phyloP scores from a whole-genome alignment of 2,797 vertebrate genomes.

The Gymnopithys bicolor region DNA sequence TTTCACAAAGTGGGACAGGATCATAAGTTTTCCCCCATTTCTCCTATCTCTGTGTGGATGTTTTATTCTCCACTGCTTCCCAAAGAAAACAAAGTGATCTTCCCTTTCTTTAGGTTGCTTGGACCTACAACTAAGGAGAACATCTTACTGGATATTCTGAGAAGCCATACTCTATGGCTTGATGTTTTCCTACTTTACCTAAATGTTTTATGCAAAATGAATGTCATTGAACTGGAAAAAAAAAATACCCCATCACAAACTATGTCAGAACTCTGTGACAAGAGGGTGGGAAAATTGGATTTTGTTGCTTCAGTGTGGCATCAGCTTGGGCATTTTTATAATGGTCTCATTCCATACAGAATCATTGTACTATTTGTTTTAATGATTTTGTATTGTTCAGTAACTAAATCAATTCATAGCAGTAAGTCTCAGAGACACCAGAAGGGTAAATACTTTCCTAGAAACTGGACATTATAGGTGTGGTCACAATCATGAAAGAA shows the following conservation, averaged over 20 bases:
- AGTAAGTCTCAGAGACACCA: background rate
- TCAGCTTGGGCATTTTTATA: background rate
- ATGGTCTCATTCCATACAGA: background rate
- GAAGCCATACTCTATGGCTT: background rate
- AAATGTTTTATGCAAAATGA: background rate
- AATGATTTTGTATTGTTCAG: background rate
- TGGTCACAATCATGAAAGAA: background rate
- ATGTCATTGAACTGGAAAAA: background rate
- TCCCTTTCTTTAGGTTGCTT: background rate
- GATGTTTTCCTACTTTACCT: background rate
- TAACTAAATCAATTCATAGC: background rate
- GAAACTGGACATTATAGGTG: background rate
- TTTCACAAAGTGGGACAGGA: background rate
- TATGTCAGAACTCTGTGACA: background rate
- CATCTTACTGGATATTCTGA: rapidly evolving
- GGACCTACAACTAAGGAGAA: background rate
- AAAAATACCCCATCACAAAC: background rate
- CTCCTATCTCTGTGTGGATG: background rate
- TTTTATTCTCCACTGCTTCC: background rate
- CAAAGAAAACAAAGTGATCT: background rate
- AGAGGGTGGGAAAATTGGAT: background rate
- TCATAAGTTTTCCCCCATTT: rapidly evolving
- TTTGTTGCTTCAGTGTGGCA: background rate
- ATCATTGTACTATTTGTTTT: background rate
- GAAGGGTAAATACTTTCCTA: background rate